Evolutionary conservation across 1,140 invertebrate genomes (phyloP), one percentile per base, ranked within the genome.

Genomic region (Pteromalus puparum): DNA sequence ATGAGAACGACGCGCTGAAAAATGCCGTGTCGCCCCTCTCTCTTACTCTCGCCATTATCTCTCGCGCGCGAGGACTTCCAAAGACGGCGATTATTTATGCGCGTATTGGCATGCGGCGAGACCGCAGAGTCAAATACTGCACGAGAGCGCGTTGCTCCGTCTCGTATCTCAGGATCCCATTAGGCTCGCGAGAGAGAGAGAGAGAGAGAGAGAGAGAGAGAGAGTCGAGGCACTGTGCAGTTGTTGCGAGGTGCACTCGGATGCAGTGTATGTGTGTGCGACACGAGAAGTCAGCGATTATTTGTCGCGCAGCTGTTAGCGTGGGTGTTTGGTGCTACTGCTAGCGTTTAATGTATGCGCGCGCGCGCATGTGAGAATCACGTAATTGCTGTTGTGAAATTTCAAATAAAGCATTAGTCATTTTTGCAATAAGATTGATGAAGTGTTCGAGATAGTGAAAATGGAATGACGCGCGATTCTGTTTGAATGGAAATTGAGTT

Each of bases 101-200:
- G 85, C 85, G 78, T 84, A 87, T 87, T 83, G 85, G 85, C 86
- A 87, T 85, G 86, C 82, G 78, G 34, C 81, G 85, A 86, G 18
- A 53, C 46, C 21, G 28, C 70, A 83, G 86, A 68, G 65, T 77
- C 75, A 77, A 77, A 77, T n/a, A 77, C 48, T 86, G 87, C 86
- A 87, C 87, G 87, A 79, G 78, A 79, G 78, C 79, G 83, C 81
- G 70, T 83, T 83, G 83, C 86, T 85, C 87, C 87, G 87, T 87
- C 88, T 88, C 88, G 84, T 89, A 88, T 88, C 87, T 89, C 87
- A 89, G 87, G 83, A 88, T 86, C 74, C 88, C 87, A 87, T 88
- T 87, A 88, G 87, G 88, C 24, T 38, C 18, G 34, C 21, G 38
- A 46, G 73, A 34, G n/a, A n/a, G n/a, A n/a, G 38, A 46, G 73